Evolutionary conservation across 2,888 invertebrate genomes (phyloP), one percentile per base, ranked within the genome.

Genomic region (Craniophora ligustri): DNA sequence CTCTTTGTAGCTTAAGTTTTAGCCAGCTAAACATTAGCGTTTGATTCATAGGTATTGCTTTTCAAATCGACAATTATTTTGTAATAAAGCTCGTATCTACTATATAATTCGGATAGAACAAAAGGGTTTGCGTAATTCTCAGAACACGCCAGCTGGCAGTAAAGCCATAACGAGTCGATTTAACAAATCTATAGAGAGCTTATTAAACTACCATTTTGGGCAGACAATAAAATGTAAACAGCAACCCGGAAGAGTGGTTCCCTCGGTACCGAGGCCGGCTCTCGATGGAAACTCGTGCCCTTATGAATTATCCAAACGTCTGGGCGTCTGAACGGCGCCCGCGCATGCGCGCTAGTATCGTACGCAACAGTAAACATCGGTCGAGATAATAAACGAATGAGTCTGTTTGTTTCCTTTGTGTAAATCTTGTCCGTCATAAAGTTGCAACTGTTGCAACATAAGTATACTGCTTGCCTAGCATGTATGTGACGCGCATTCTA

Each of bases 271-370:
- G 67, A 73, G 76, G 68, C 72, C 68, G 73, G 57, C 65, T 62
- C 61, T 58, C 48, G 69, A 72, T 75, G 78, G 80, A 78, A 76
- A 78, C 83, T 72, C 73, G 81, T 76, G 83, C 81, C 82, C 86
- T 90, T 86, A 92, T 92, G 92, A 92, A 92, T 92, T 90, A 92
- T 85, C 90, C 91, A 92, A 90, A 84, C 77, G 83, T 67, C 67
- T 75, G 72, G 78, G 84, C 89, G 89, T 79, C 90, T 73, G 67
- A 82, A 85, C 87, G 90, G 84, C 86, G 86, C 84, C 79, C 63
- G 75, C 73, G 77, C 74, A 60, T 50, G 36, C 57, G 60, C 73
- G 62, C 75, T 74, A 68, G 66, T 75, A 76, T 73, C 75, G 77
- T 74, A 68, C 74, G 67, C 78, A 76, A 80, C 80, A 82, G 83